These are phyloP conservation scores for Clupea harengus DNA, from an alignment of 2,113 vertebrate genomes.

Conservation along the genomic window DNA sequence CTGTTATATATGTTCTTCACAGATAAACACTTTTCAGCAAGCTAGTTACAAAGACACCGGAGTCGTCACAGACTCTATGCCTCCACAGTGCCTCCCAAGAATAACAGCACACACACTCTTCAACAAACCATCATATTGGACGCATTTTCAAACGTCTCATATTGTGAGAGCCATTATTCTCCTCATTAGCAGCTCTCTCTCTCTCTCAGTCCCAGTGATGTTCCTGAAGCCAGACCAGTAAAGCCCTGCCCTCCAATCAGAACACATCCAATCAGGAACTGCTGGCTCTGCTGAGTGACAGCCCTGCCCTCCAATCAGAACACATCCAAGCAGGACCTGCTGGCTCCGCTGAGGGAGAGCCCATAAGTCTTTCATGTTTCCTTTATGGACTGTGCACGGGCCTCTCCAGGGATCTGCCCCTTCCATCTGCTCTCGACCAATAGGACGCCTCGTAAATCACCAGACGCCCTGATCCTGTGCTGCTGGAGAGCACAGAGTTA, in stretches of 20 bases:
- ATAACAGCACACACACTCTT: background rate
- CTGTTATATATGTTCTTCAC: background rate
- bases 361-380: constrained; percentile 36
- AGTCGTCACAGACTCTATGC: background rate
- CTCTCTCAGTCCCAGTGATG: background rate
- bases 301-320: background rate
- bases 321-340: constrained; percentile 3
- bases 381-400: constrained; percentile 39
- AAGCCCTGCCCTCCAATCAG: background rate
- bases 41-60: background rate
- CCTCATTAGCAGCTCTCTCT: background rate
- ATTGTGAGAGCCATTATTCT: background rate
- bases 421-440: constrained; percentile 25
- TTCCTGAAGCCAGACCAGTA: background rate
- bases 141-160: background rate
- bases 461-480: background rate
- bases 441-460: constrained; percentile 34
- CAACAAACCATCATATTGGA: background rate
- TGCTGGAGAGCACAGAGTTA: background rate
- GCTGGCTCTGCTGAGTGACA: constrained; percentile 20
- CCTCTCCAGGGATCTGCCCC: constrained; percentile 24
- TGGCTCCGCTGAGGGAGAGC: constrained; percentile 17
- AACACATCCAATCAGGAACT: background rate
- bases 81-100: background rate
- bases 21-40: background rate